Evolutionary conservation across 1,140 invertebrate genomes (phyloP).

Genomic region (Centruroides sculpturatus): DNA sequence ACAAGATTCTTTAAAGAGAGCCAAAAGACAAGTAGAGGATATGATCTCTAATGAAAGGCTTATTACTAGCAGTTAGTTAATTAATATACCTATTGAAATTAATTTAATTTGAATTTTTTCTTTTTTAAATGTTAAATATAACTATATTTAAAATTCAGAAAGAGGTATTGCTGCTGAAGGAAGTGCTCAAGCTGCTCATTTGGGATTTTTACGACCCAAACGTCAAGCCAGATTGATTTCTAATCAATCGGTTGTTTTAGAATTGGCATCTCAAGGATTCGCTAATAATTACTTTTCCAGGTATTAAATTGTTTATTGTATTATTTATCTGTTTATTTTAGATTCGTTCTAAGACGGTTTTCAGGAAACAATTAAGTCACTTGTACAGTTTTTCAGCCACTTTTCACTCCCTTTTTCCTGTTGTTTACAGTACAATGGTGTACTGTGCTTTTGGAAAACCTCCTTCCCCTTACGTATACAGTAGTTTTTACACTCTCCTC

Average conservation of each 20-base stretch:
- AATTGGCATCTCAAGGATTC: slow-evolving; percentile 42
- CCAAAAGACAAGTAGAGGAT: slow-evolving; percentile 8
- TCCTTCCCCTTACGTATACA: too few relatives aligned
- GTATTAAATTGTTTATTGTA: slow-evolving; percentile 4
- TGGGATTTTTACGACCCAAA: slow-evolving; percentile 75
- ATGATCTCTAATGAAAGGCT: slow-evolving; percentile 5
- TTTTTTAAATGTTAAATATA: too few relatives aligned
- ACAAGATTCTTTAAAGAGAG: slow-evolving; percentile 12
- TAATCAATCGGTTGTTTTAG: slow-evolving; percentile 70
- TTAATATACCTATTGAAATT: too few relatives aligned
- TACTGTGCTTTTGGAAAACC: too few relatives aligned
- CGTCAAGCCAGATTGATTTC: slow-evolving; percentile 61
- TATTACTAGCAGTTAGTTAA: too few relatives aligned
- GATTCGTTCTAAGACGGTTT: neutral
- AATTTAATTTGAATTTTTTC: too few relatives aligned
- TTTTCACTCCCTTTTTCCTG: too few relatives aligned
- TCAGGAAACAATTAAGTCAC: too few relatives aligned
- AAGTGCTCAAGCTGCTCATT: slow-evolving; percentile 42
- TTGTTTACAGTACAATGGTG: too few relatives aligned
- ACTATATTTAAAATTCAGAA: neutral
- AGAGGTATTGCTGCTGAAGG: slow-evolving; percentile 37
- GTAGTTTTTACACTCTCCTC: too few relatives aligned
- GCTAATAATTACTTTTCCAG: slow-evolving; percentile 4
- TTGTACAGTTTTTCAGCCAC: too few relatives aligned
- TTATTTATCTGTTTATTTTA: neutral